These are phyloP conservation scores for Notodonta dromedarius DNA, from an alignment of 2,888 invertebrate genomes.

Conservation along the genomic window DNA sequence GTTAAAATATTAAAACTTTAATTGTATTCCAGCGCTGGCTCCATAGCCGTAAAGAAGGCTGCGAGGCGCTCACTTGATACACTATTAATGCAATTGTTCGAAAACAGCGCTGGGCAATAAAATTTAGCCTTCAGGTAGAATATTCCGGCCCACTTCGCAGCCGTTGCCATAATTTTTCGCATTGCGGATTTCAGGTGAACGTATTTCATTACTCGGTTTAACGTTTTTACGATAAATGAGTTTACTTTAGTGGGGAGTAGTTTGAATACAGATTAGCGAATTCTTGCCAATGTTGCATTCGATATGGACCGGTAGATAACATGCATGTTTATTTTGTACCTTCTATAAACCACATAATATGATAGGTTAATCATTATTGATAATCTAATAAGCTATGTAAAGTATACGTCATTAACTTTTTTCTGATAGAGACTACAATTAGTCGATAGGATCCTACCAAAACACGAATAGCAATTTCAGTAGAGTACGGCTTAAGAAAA, in stretches of 20 bases:
- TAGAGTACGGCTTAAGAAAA: background rate
- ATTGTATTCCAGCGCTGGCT: constrained; percentile 68
- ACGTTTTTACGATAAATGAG: constrained; percentile 47
- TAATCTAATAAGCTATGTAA: too few species aligned
- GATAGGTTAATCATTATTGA: too few species aligned
- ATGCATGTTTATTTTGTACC: too few species aligned
- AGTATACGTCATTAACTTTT: too few species aligned
- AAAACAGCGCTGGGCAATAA: constrained; percentile 77
- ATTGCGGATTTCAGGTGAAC: constrained; percentile 74
- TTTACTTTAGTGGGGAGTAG: constrained; percentile 39
- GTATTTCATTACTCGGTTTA: constrained; percentile 54
- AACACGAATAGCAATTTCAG: background rate
- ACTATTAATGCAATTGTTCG: constrained; percentile 84
- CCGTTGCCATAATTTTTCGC: constrained; percentile 79
- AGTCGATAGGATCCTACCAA: background rate
- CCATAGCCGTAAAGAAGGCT: constrained; percentile 73
- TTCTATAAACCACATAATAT: too few species aligned
- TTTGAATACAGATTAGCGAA: constrained; percentile 3
- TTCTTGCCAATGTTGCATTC: background rate
- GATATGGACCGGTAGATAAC: too few species aligned
- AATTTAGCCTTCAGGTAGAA: constrained; percentile 79
- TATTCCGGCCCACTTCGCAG: constrained; percentile 72
- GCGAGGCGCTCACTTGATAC: constrained; percentile 74
- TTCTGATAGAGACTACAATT: too few species aligned
- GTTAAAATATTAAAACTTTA: constrained; percentile 79